Base-by-base conservation (phyloP, 35 echinoderm and acorn worm species). In the Diadema setosum region DNA sequence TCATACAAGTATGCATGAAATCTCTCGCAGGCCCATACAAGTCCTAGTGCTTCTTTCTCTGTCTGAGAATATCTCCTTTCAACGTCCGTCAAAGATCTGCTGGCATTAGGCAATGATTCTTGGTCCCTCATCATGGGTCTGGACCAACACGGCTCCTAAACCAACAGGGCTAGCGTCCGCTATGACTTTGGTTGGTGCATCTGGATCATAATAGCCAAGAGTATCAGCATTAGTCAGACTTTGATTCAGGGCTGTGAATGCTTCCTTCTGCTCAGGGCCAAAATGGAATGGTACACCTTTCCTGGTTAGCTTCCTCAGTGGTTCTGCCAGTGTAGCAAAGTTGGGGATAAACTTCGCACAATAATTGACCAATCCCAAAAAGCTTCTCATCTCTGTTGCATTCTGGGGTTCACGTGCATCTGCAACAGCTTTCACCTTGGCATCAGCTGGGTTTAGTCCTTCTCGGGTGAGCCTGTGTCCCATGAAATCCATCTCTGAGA, bases 31-130 rank as follows among this genome's bases (percentile, higher is more conserved):
- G 70, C 83, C 90, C 56, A 92, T 58, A 92, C 83, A 29, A 92
- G 29, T 45, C 70, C 70, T 29, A 93, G 2, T 5, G 91, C 84
- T 42, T 93, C 67, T n/a, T 82, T 81, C 39, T 92, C 91, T 5
- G 91, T 93, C 45, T 88, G 84, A 23, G 75, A 93, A 40, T 93
- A 87, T 40, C 58, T 69, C 24, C 85, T 76, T 37, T 93, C 91
- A 17, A 46, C 14, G 39, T 93, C 85, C n/a, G 70, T 86, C 37
- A 93, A 81, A 9, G 67, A 63, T 34, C 76, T 32, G 30, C 84
- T 87, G 26, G 80, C 90, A 30, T 83, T 82, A 5, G 49, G n/a
- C 45, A 14, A 90, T 57, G n/a, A 74, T 45, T 42, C 34, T 36
- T 1, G 45, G 8, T 18, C 39, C 36, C 20, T 45, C 56, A 48